Percentiles rank a stretch among this genome's conserved stretches.
These are phyloP conservation scores for Pseudolycoriella hygida DNA, from an alignment of 2,888 invertebrate genomes.

Conservation along the genomic window DNA sequence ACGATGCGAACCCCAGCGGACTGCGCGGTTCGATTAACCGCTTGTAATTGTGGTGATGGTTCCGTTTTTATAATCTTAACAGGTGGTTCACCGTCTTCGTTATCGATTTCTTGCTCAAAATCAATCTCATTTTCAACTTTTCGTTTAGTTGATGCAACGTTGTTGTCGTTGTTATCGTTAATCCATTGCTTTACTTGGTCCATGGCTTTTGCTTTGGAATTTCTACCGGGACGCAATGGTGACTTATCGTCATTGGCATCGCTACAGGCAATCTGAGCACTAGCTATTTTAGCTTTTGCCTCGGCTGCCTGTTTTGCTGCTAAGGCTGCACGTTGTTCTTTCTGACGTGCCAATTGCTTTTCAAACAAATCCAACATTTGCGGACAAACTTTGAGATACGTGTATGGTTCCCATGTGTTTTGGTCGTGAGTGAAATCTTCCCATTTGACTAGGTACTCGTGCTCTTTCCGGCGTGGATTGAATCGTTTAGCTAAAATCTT, in stretches of 20 bases:
- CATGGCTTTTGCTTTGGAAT: slow-evolving; percentile 65
- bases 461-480: slow-evolving; percentile 57
- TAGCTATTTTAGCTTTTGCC: slow-evolving; percentile 27
- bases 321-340: slow-evolving; percentile 44
- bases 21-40: slow-evolving; percentile 31
- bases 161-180: slow-evolving; percentile 39
- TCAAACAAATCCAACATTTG: slow-evolving; percentile 65
- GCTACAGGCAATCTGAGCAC: slow-evolving; percentile 28
- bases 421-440: slow-evolving; percentile 63
- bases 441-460: slow-evolving; percentile 76
- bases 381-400: slow-evolving; percentile 59
- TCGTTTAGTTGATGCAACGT: slow-evolving; percentile 24
- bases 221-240: slow-evolving; percentile 43
- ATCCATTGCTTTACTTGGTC: slow-evolving; percentile 77
- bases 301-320: slow-evolving; percentile 19
- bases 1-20: slow-evolving; percentile 23
- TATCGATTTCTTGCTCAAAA: slow-evolving; percentile 29
- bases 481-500: slow-evolving; percentile 70
- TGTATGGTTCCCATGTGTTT: slow-evolving; percentile 72
- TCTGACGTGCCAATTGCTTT: slow-evolving; percentile 55
- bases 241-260: slow-evolving; percentile 18
- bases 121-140: slow-evolving; percentile 32
- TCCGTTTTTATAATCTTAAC: slow-evolving; percentile 35
- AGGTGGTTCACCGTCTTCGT: slow-evolving; percentile 25
- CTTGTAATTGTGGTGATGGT: slow-evolving; percentile 31